Evolutionary conservation across 2,888 invertebrate genomes (phyloP), one percentile per base, ranked within the genome.

Genomic region (Leuctra nigra): DNA sequence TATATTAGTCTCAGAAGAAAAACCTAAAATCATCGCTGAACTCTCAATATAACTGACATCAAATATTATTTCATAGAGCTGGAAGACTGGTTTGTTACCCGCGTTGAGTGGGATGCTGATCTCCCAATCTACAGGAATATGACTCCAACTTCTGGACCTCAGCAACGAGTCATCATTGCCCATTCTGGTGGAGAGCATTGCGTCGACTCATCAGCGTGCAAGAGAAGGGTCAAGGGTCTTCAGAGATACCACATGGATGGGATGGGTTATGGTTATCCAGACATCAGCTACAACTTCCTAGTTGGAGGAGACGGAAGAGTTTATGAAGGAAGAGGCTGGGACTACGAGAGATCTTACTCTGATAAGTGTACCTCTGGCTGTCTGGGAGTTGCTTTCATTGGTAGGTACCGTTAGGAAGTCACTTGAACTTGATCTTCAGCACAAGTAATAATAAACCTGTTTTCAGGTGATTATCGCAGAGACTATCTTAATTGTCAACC

Each of bases 271-370:
- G 7, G n/a, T 4, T n/a, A n/a, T n/a, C n/a, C n/a, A n/a, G 64
- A 64, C 41, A 64, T 64, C 44, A 63, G 62, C 6, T 67, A 68
- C 56, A 70, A 66, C 56, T 70, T 67, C 54, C 59, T 70, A 18
- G 63, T 70, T 23, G 69, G 68, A 1, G 68, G 66, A 20, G 69
- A 70, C 55, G 69, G 70, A 0, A 47, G 61, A 4, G 68, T 67
- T 9, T 70, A 68, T 56, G 66, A 66, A 47, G 70, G 65, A 1
- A 60, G 69, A 14, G 68, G 67, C n/a, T 70, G 70, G 70, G 62
- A 65, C 44, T 23, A 14, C 24, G 29, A 22, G 11, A 29, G 47
- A 3, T 46, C 62, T 23, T 47, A 55, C 36, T 33, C 55, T 9
- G 16, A 14, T 11, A 16, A 13, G 13, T 55, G 55, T 36, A 33